Evolutionary conservation across 2,113 vertebrate genomes (phyloP).

Genomic region (Scophthalmus maximus): DNA sequence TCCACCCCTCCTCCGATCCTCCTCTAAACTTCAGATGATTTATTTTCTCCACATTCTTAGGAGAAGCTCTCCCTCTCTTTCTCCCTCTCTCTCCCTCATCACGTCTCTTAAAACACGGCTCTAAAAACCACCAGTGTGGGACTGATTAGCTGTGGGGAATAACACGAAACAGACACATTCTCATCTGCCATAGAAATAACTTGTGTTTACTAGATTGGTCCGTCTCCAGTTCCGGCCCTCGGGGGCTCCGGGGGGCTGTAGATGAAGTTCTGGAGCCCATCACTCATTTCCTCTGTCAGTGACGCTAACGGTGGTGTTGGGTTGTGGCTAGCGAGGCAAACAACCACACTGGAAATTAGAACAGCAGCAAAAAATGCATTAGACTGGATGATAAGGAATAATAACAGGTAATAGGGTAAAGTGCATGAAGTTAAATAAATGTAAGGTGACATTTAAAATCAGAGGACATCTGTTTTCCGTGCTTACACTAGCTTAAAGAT

Average conservation of each 20-base stretch:
- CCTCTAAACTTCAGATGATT: slow-evolving; percentile 17
- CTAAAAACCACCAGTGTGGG: slow-evolving; percentile 20
- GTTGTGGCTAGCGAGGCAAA: not conserved
- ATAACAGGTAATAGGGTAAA: not conserved
- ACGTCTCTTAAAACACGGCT: not conserved
- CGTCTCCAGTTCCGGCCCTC: not conserved
- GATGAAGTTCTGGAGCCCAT: not conserved
- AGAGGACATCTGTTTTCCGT: not conserved
- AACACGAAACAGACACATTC: slow-evolving; percentile 44
- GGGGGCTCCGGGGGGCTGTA: not conserved
- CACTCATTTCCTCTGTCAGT: not conserved
- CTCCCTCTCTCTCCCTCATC: not conserved
- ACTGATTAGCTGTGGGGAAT: slow-evolving; percentile 28
- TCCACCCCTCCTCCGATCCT: not conserved
- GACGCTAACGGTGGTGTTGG: not conserved
- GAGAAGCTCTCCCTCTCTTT: not conserved
- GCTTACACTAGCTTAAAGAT: too few species aligned
- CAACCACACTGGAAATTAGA: not conserved
- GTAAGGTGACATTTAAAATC: not conserved
- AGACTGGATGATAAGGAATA: too few species aligned
- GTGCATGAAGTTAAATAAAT: not conserved
- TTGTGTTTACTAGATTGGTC: not conserved
- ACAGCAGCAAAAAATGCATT: not conserved
- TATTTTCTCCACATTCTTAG: slow-evolving; percentile 38
- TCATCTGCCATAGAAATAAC: not conserved